phyloP scores from a whole-genome alignment of 1,140 invertebrate species.

The Pseudomyrmex flavicornis region DNA sequence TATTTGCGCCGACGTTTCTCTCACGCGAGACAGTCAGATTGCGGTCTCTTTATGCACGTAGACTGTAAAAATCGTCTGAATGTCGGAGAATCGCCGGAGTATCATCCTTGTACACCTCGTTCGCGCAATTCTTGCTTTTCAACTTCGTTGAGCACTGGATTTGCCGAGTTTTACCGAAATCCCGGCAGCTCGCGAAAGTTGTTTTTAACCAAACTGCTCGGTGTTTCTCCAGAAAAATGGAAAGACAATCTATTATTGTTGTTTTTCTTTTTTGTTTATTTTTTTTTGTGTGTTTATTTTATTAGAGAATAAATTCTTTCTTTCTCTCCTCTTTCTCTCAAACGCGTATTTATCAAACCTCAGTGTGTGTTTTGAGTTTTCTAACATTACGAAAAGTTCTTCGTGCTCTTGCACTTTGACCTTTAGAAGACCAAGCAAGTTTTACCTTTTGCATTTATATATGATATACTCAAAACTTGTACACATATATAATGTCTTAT shows the following conservation, averaged over 20 bases:
- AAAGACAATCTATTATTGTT: constrained; percentile 13
- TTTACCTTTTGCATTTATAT: too few relatives aligned
- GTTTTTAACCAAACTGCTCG: background rate
- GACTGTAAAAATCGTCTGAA: background rate
- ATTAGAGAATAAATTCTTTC: background rate
- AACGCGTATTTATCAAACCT: too few relatives aligned
- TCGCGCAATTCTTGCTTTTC: background rate
- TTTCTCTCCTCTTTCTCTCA: background rate
- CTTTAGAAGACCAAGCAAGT: too few relatives aligned
- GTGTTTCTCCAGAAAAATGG: background rate
- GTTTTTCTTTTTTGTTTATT: too few relatives aligned
- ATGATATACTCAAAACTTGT: too few relatives aligned
- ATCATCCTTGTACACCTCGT: background rate
- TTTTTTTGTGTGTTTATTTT: too few relatives aligned
- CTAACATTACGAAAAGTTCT: too few relatives aligned
- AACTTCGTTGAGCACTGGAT: background rate
- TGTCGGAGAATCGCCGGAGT: background rate
- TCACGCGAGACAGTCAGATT: background rate
- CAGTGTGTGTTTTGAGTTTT: too few relatives aligned
- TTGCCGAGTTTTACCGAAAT: background rate
- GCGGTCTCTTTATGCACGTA: background rate
- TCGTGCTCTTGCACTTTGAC: too few relatives aligned
- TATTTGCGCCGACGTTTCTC: constrained; percentile 9
- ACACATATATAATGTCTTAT: too few relatives aligned
- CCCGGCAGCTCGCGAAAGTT: too few relatives aligned